Percentiles rank a stretch among this genome's conserved stretches.
Evolutionary conservation across 2,113 vertebrate species (phyloP).

Genomic region (Corydoras sp.): DNA sequence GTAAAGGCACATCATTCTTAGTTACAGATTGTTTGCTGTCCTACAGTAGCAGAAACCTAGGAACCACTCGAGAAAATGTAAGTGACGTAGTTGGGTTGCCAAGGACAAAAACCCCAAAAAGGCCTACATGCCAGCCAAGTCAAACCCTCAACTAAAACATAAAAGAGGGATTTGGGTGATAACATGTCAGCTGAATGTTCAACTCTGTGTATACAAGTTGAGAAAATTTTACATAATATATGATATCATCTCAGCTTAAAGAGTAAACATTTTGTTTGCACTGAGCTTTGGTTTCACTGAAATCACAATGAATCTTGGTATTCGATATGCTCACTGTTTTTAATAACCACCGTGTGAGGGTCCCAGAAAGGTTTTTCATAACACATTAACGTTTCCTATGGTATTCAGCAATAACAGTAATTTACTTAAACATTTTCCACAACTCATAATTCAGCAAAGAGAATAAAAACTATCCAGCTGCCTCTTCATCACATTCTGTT

Average conservation of each 20-base stretch:
- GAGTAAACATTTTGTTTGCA: too few species aligned
- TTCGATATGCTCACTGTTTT: neutral
- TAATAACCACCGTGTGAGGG: neutral
- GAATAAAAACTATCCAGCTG: neutral
- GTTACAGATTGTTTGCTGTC: conserved; percentile 1
- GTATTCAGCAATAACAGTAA: too few species aligned
- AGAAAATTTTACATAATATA: too few species aligned
- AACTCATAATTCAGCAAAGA: too few species aligned
- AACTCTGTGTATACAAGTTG: neutral
- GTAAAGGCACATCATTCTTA: conserved; percentile 2
- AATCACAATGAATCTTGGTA: too few species aligned
- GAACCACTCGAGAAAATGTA: neutral
- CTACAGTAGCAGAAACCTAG: neutral
- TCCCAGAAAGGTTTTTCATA: too few species aligned
- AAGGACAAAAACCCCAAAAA: neutral
- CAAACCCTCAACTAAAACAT: neutral
- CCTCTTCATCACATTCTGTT: conserved; percentile 34
- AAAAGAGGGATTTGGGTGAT: neutral
- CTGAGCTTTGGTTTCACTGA: too few species aligned
- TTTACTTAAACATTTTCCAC: too few species aligned
- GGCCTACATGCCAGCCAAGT: neutral
- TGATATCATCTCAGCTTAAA: conserved; percentile 23
- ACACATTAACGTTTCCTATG: too few species aligned
- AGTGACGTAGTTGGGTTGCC: conserved; percentile 1
- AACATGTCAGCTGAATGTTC: neutral